Evolutionary conservation across 2,113 vertebrate species (phyloP).

Genomic region (Ondatra zibethicus): DNA sequence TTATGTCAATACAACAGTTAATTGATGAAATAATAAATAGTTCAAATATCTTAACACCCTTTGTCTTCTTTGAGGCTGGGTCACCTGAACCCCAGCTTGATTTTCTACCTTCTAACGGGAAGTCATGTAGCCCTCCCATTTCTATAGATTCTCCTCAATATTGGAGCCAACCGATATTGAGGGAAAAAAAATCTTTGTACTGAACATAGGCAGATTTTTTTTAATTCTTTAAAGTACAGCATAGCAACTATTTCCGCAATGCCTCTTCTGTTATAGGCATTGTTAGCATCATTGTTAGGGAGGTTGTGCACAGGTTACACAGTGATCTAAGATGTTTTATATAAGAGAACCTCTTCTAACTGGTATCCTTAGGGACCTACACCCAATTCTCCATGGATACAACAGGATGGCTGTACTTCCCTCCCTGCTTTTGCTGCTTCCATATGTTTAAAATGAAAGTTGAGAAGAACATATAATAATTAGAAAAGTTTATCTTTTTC

Average conservation of each 20-base stretch:
- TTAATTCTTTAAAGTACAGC: not conserved
- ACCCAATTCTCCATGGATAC: not conserved
- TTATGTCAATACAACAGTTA: not conserved
- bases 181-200: not conserved
- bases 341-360: not conserved
- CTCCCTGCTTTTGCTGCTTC: not conserved
- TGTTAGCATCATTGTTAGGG: not conserved
- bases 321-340: not conserved
- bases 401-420: not conserved
- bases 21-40: not conserved
- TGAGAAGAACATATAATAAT: slow-evolving; percentile 43
- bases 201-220: not conserved
- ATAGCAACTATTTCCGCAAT: not conserved
- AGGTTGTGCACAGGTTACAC: not conserved
- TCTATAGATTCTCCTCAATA: not conserved
- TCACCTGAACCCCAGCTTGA: slow-evolving; percentile 1
- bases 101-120: not conserved
- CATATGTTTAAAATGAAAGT: not conserved
- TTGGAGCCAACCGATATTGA: not conserved
- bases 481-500: slow-evolving; percentile 21
- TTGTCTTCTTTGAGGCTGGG: not conserved
- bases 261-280: not conserved
- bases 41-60: not conserved
- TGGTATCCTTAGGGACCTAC: not conserved
- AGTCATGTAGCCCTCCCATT: no score